These are phyloP conservation scores for Drosophila limbata DNA, from an alignment of 2,888 invertebrate species.

Conservation along the genomic window DNA sequence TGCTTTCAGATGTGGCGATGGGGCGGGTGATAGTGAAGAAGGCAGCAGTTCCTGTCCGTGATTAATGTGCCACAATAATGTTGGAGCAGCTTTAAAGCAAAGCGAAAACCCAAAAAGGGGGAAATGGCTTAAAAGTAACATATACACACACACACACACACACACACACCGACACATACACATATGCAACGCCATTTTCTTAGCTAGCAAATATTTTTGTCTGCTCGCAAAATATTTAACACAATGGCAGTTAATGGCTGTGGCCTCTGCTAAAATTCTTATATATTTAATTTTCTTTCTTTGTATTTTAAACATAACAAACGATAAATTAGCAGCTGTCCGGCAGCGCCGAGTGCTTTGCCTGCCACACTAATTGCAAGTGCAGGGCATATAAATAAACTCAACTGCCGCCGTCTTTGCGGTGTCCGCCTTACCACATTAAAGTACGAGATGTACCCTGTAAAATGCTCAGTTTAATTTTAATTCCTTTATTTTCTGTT, in stretches of 20 bases:
- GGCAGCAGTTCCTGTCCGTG: constrained; percentile 65
- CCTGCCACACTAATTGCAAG: constrained; percentile 71
- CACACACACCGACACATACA: constrained; percentile 14
- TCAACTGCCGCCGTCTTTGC: constrained; percentile 34
- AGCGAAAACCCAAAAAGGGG: constrained; percentile 40
- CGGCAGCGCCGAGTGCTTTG: constrained; percentile 64
- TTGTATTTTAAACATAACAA: constrained; percentile 74
- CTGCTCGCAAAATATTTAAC: constrained; percentile 74
- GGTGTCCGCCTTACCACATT: constrained; percentile 6
- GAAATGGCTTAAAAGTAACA: constrained; percentile 70
- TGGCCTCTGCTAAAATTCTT: constrained; percentile 50
- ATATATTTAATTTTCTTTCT: constrained; percentile 35
- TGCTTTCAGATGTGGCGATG: constrained; percentile 62
- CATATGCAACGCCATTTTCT: constrained; percentile 51
- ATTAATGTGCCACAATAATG: constrained; percentile 77
- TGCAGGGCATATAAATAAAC: constrained; percentile 64
- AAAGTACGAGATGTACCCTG: constrained; percentile 34
- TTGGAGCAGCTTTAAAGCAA: constrained; percentile 69
- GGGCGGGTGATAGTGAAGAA: constrained; percentile 2
- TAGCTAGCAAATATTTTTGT: constrained; percentile 75
- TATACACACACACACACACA: constrained; percentile 23
- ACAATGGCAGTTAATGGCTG: constrained; percentile 71
- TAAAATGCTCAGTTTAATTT: constrained; percentile 32
- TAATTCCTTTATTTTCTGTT: not conserved
- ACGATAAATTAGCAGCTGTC: constrained; percentile 70